Base-by-base conservation (phyloP, 2,888 invertebrate genomes). In the Tetragonisca angustula region DNA sequence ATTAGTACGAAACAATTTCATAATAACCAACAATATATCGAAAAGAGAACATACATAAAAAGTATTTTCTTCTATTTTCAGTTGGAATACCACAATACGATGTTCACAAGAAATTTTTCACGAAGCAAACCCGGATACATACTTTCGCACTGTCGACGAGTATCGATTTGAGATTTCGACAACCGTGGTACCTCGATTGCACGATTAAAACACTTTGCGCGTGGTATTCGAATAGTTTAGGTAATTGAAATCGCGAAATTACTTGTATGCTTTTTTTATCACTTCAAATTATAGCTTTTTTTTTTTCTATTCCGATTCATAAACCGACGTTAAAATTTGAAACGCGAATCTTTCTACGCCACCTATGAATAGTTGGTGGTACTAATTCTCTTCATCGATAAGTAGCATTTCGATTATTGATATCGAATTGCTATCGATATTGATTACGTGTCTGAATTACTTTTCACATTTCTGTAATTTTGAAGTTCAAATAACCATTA, bases 71-170 rank as follows among this genome's bases (percentile, higher is more conserved):
- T 13, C 2, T 19, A 59, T 61, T 67, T 89, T 17, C 49, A 91
- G 91, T 91, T 62, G 87, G 87, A 59, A 83, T 91, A 52, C 88
- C 91, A 19, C 83, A 85, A 11, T 90, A 89, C 13, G 90, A 91
- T 64, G 56, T 65, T 43, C 90, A 89, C 50, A 91, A 87, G 52
- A 76, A 56, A 70, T 88, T 90, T 49, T 79, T 90, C 17, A 87
- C 90, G 11, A 81, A 86, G 61, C 52, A 79, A 56, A 90, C 88
- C 3, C 88, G 82, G 5, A 76, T 91, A 11, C 91, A 91, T 70
- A 90, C 90, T 21, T 85, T 91, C 32, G 78, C 88, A 52, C 71
- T 91, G 9, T 86, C 88, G n/a, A 88, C 89, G 5, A 76, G 82
- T n/a, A 78, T 87, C 24, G 85, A 87, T 72, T 62, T 89, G 43